These are phyloP conservation scores for Venustoraphidia nigricollis DNA, from an alignment of 2,888 invertebrate genomes.

Conservation along the genomic window DNA sequence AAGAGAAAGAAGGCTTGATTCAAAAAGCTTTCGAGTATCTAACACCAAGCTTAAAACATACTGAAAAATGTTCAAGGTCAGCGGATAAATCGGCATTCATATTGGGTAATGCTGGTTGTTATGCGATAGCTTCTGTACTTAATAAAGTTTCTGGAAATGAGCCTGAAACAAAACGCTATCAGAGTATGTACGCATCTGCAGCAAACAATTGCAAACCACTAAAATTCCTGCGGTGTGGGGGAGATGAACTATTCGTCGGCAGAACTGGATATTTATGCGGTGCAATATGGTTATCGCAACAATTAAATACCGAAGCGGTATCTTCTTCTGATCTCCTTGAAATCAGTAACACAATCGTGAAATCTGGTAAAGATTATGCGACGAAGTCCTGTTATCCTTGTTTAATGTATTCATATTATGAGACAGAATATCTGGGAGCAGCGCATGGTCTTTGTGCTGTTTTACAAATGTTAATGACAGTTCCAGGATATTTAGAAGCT, in stretches of 20 bases:
- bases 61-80: slow-evolving; percentile 29
- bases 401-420: slow-evolving; percentile 65
- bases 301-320: slow-evolving; percentile 31
- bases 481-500: slow-evolving; percentile 37
- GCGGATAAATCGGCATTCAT: slow-evolving; percentile 54
- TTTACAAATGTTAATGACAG: slow-evolving; percentile 44
- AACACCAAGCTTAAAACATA: slow-evolving; percentile 40
- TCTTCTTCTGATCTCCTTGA: slow-evolving; percentile 35
- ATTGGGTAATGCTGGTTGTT: slow-evolving; percentile 65
- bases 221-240: slow-evolving; percentile 46
- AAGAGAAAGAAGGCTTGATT: slow-evolving; percentile 32
- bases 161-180: slow-evolving; percentile 19
- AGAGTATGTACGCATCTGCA: slow-evolving; percentile 27
- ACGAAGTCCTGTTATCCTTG: slow-evolving; percentile 39
- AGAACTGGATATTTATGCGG: slow-evolving; percentile 71
- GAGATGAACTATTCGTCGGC: slow-evolving; percentile 76
- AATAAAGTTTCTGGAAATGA: slow-evolving; percentile 35
- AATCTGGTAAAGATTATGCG: slow-evolving; percentile 57
- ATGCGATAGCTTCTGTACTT: slow-evolving; percentile 52
- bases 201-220: slow-evolving; percentile 31
- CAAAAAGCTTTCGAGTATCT: slow-evolving; percentile 45
- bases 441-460: slow-evolving; percentile 54
- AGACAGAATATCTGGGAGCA: slow-evolving; percentile 57
- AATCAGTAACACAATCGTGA: slow-evolving; percentile 51
- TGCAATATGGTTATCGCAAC: slow-evolving; percentile 51